Evolutionary conservation across 1,140 invertebrate genomes (phyloP).

Genomic region (Plodia interpunctella): DNA sequence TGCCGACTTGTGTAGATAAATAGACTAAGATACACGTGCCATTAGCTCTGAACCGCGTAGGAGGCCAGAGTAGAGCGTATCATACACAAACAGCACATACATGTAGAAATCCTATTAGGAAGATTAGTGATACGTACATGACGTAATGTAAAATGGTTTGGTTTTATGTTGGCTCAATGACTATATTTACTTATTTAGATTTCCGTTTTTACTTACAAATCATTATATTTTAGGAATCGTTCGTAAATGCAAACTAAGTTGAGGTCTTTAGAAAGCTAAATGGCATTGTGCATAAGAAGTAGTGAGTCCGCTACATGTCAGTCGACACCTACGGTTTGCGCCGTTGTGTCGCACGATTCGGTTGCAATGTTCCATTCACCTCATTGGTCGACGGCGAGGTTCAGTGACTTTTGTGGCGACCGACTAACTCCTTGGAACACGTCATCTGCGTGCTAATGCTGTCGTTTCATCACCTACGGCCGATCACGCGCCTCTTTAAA

Average conservation of each 20-base stretch:
- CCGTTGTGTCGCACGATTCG: constrained; percentile 48
- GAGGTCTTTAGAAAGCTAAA: constrained; percentile 57
- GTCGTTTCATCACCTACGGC: constrained; percentile 52
- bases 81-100: constrained; percentile 17
- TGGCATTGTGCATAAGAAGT: constrained; percentile 48
- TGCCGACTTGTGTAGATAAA: not conserved
- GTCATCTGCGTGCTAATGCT: constrained; percentile 61
- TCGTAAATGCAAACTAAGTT: not conserved
- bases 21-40: constrained; percentile 22
- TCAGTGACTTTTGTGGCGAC: constrained; percentile 65
- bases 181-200: constrained; percentile 7
- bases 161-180: not conserved
- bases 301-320: constrained; percentile 20
- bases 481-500: constrained; percentile 52
- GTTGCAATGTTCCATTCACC: constrained; percentile 72
- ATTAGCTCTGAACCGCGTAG: constrained; percentile 15
- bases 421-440: constrained; percentile 55
- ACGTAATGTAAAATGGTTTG: constrained; percentile 20
- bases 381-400: constrained; percentile 64
- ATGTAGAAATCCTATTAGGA: constrained; percentile 34
- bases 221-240: too few species aligned
- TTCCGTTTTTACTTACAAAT: too few species aligned
- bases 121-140: constrained; percentile 25
- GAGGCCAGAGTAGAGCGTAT: constrained; percentile 10
- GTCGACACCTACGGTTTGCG: constrained; percentile 36